A percentile compares a stretch with the other conserved stretches of the same genome.
Evolutionary conservation across 2,888 invertebrate genomes (phyloP).

Genomic region (Oscheius sp.): DNA sequence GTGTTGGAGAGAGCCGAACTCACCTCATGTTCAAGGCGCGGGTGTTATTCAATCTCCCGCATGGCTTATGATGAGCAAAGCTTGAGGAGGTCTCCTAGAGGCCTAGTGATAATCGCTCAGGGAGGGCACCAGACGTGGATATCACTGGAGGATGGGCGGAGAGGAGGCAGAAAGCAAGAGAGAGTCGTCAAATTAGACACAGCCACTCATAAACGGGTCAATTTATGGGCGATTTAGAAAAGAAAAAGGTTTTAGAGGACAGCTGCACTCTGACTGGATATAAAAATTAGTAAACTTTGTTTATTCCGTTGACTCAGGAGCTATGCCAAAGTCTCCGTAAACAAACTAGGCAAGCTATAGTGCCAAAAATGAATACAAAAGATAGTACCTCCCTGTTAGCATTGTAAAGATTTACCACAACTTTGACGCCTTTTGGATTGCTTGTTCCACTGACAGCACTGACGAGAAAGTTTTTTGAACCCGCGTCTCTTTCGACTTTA

Average conservation of each 20-base stretch:
- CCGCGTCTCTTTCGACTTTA: too few species aligned
- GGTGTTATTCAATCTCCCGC: slow-evolving; percentile 36
- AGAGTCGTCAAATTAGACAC: not conserved
- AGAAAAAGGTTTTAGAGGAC: too few species aligned
- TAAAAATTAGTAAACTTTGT: not conserved
- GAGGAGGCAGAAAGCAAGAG: not conserved
- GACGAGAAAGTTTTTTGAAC: too few species aligned
- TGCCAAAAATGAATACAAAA: too few species aligned
- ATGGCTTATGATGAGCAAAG: slow-evolving; percentile 35
- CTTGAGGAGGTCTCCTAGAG: slow-evolving; percentile 13
- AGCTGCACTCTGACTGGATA: not conserved
- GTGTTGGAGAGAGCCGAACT: slow-evolving; percentile 23
- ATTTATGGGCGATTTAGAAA: too few species aligned
- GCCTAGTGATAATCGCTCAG: slow-evolving; percentile 27
- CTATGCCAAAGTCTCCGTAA: too few species aligned
- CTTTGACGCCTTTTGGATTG: too few species aligned
- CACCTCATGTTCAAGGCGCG: slow-evolving; percentile 32
- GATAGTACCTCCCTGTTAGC: too few species aligned
- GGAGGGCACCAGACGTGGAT: not conserved
- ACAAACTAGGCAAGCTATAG: too few species aligned
- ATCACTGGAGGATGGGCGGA: not conserved
- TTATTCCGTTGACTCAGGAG: too few species aligned
- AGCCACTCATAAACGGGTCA: not conserved
- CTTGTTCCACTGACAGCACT: too few species aligned
- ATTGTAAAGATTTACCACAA: too few species aligned